Evolutionary conservation across 2,797 vertebrate species (phyloP).

Genomic region (Apogon talboti): DNA sequence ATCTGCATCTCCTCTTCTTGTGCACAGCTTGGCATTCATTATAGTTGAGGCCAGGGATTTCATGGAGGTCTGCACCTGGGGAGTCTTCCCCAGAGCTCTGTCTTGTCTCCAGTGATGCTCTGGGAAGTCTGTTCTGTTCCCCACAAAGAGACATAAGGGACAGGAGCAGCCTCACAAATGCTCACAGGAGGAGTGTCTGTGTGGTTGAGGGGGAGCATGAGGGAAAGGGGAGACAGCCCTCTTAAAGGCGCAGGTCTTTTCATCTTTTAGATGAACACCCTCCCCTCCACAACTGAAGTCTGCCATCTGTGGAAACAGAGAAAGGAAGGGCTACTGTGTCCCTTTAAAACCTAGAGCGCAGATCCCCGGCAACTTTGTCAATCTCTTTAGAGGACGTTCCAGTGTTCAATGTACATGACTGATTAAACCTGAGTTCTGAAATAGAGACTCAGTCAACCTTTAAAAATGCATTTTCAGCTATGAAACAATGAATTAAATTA

Average conservation of each 20-base stretch:
- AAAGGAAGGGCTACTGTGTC: constrained; percentile 61
- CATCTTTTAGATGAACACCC: constrained; percentile 73
- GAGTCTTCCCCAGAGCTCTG: constrained; percentile 72
- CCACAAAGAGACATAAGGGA: constrained; percentile 85
- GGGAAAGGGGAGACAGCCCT: constrained; percentile 82
- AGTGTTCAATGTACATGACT: constrained; percentile 84
- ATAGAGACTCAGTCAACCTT: constrained; percentile 82
- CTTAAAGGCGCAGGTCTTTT: constrained; percentile 87
- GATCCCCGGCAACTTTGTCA: constrained; percentile 85
- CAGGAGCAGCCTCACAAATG: constrained; percentile 84
- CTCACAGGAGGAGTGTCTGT: constrained; percentile 85
- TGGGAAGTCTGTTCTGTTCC: constrained; percentile 79
- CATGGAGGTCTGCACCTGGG: constrained; percentile 55
- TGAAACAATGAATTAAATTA: constrained; percentile 87
- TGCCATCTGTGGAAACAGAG: constrained; percentile 61
- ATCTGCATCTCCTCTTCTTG: constrained; percentile 45
- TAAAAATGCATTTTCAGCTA: constrained; percentile 84
- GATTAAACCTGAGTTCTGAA: constrained; percentile 84
- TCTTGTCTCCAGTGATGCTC: constrained; percentile 76
- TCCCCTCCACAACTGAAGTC: constrained; percentile 66
- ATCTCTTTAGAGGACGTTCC: constrained; percentile 87
- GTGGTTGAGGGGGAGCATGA: constrained; percentile 83
- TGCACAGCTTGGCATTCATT: constrained; percentile 52
- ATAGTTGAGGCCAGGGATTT: constrained; percentile 54
- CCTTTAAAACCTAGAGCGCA: constrained; percentile 79